phyloP scores from a whole-genome alignment of 92 coral and sea anemone species.

The Epizoanthus rinbou region DNA sequence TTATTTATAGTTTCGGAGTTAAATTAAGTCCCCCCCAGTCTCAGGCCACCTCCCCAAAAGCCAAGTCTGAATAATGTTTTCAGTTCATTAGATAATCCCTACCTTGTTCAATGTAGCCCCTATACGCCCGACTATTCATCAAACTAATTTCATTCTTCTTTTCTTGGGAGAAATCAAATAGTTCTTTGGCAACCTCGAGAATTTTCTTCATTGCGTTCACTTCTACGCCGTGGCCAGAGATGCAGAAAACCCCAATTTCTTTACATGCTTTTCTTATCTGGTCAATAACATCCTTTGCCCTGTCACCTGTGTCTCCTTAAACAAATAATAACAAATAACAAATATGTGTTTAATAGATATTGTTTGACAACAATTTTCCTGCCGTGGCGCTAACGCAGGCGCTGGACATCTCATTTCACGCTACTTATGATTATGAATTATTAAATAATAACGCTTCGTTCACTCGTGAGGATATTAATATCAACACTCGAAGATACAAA shows the following conservation, averaged over 20 bases:
- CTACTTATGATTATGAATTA: too few relatives aligned
- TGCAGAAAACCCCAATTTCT: slow-evolving; percentile 63
- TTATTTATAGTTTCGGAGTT: too few relatives aligned
- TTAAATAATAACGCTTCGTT: too few relatives aligned
- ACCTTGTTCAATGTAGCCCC: slow-evolving; percentile 72
- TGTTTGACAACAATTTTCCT: too few relatives aligned
- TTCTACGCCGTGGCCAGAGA: slow-evolving; percentile 54
- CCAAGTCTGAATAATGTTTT: too few relatives aligned
- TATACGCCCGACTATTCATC: slow-evolving; percentile 59
- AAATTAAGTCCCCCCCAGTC: too few relatives aligned
- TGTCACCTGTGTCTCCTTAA: background rate
- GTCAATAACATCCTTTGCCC: slow-evolving; percentile 12
- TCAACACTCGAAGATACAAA: too few relatives aligned
- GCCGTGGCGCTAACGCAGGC: too few relatives aligned
- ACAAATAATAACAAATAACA: background rate
- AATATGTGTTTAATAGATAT: too few relatives aligned
- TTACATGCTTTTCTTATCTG: slow-evolving; percentile 55
- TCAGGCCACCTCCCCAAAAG: too few relatives aligned
- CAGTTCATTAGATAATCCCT: background rate
- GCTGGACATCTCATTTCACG: too few relatives aligned
- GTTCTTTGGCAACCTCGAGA: slow-evolving; percentile 43
- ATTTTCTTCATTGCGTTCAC: slow-evolving; percentile 22
- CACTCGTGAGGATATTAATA: too few relatives aligned
- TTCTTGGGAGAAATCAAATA: slow-evolving; percentile 60
- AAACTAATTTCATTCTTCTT: slow-evolving; percentile 56